phyloP scores from a whole-genome alignment of 2,888 invertebrate species.

The Drosophila fulvimacula region DNA sequence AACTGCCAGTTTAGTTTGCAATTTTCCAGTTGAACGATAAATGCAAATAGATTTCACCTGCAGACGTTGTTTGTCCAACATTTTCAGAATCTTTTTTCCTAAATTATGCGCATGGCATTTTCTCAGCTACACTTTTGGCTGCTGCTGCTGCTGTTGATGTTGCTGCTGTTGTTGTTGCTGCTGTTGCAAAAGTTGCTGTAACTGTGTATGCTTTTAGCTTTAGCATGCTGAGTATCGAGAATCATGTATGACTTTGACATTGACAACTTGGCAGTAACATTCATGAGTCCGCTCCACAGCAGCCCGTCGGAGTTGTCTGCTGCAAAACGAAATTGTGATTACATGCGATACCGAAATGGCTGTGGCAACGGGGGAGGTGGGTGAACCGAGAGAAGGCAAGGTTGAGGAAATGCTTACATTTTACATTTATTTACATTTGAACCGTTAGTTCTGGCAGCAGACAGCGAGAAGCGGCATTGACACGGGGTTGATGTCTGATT shows the following conservation, averaged over 20 bases:
- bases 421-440: slow-evolving; percentile 69
- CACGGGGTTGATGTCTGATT: slow-evolving; percentile 34
- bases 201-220: slow-evolving; percentile 55
- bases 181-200: slow-evolving; percentile 46
- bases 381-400: slow-evolving; percentile 2
- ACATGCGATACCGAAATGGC: slow-evolving; percentile 37
- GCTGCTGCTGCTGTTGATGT: not conserved
- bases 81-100: slow-evolving; percentile 70
- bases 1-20: slow-evolving; percentile 67
- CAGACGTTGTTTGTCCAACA: slow-evolving; percentile 76
- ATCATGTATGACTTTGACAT: slow-evolving; percentile 75
- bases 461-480: slow-evolving; percentile 51
- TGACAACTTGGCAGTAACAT: slow-evolving; percentile 63
- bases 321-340: slow-evolving; percentile 49
- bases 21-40: slow-evolving; percentile 78
- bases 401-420: slow-evolving; percentile 50
- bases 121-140: slow-evolving; percentile 28
- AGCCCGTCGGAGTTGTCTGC: slow-evolving; percentile 12
- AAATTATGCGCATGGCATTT: slow-evolving; percentile 77
- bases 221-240: slow-evolving; percentile 67
- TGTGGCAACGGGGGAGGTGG: not conserved
- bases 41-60: slow-evolving; percentile 80
- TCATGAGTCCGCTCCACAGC: slow-evolving; percentile 39
- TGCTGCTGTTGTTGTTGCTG: slow-evolving; percentile 10
- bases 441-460: slow-evolving; percentile 31